These are phyloP conservation scores for Corapipo altera DNA, from an alignment of 2,113 vertebrate species.

Conservation along the genomic window DNA sequence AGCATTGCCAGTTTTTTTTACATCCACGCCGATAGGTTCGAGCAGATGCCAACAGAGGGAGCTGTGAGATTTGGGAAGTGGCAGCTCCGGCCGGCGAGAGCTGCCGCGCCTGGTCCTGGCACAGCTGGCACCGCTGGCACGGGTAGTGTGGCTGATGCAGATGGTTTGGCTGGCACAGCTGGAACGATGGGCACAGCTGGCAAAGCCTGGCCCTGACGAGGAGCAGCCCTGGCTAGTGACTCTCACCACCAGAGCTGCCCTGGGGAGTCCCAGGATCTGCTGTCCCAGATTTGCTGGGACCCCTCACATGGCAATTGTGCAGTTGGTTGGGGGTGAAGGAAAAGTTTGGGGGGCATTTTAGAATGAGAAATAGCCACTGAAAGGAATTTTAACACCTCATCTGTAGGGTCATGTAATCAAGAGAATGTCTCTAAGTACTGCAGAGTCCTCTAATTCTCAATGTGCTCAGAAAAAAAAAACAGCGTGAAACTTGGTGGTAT, in stretches of 20 bases:
- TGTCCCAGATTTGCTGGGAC: accelerated
- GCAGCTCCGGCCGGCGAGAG: neutral
- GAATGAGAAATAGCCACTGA: neutral
- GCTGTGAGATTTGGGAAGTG: slow-evolving; percentile 62
- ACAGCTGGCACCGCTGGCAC: neutral
- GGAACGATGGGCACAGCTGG: neutral
- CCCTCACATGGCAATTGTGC: accelerated
- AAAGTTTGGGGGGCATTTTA: neutral
- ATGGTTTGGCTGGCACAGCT: neutral
- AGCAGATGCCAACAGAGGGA: slow-evolving; percentile 66
- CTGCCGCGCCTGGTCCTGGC: neutral
- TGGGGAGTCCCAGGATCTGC: neutral
- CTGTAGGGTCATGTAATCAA: accelerated
- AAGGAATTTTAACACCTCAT: neutral
- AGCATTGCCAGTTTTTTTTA: accelerated
- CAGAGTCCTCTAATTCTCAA: neutral
- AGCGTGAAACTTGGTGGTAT: neutral
- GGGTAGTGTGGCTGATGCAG: accelerated
- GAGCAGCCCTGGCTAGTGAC: neutral
- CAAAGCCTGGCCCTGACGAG: neutral
- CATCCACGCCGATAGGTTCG: neutral
- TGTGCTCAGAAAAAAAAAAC: neutral
- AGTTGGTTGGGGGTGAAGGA: accelerated
- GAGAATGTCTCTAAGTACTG: neutral
- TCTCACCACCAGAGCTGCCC: accelerated